phyloP scores from a whole-genome alignment of 2,888 invertebrate genomes.

The Protodeltote pygarga region DNA sequence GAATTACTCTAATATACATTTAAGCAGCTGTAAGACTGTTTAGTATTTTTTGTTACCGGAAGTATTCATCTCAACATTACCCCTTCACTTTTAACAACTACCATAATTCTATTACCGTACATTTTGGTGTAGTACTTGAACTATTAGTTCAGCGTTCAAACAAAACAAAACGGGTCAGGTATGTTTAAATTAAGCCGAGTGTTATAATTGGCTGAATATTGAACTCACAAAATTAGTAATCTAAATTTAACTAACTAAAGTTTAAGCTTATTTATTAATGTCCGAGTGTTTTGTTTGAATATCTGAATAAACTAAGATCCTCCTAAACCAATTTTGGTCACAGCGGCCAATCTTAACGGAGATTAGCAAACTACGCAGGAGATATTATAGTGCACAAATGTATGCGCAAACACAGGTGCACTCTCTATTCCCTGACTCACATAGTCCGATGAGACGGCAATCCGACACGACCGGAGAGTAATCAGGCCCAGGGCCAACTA shows the following conservation, averaged over 20 bases:
- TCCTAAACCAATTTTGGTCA: too few species aligned
- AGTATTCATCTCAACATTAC: not conserved
- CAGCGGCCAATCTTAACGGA: too few species aligned
- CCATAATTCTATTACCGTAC: not conserved
- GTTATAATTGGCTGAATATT: conserved; percentile 15
- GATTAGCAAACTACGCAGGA: too few species aligned
- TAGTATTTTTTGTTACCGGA: too few species aligned
- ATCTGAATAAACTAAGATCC: conserved; percentile 5
- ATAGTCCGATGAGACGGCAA: too few species aligned
- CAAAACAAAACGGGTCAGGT: conserved; percentile 3
- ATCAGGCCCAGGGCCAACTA: too few species aligned
- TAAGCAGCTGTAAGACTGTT: too few species aligned
- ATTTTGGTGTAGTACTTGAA: conserved; percentile 1
- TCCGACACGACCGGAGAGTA: too few species aligned
- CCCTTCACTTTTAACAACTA: not conserved
- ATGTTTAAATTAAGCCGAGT: not conserved
- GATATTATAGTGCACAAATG: too few species aligned
- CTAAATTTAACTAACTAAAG: conserved; percentile 17
- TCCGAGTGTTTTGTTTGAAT: conserved; percentile 3
- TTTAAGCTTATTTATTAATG: conserved; percentile 12
- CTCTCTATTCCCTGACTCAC: too few species aligned
- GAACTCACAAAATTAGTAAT: conserved; percentile 10
- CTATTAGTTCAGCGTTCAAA: conserved; percentile 9
- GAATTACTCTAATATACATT: too few species aligned
- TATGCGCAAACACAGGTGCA: too few species aligned